Percentiles rank a stretch among this genome's conserved stretches.
phyloP scores from a whole-genome alignment of 2,113 vertebrate genomes.

The Serinus canaria region DNA sequence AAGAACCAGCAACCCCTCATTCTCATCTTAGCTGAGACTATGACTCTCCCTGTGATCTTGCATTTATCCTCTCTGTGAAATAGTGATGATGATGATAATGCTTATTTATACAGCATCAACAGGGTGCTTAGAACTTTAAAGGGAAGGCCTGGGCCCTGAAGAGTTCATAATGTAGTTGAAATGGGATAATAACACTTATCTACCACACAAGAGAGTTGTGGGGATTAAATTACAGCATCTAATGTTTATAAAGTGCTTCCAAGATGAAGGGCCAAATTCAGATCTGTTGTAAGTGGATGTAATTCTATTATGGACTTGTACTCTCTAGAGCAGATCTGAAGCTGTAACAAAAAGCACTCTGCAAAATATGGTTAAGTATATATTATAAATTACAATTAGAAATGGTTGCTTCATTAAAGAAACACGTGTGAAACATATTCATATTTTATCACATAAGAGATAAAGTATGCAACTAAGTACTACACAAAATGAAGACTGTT shows the following conservation, averaged over 20 bases:
- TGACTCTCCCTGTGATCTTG: constrained; percentile 58
- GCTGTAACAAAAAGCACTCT: constrained; percentile 48
- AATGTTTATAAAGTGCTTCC: constrained; percentile 68
- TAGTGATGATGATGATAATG: constrained; percentile 62
- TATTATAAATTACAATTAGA: background rate
- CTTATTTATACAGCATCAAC: constrained; percentile 67
- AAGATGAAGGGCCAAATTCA: constrained; percentile 71
- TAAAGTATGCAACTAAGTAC: background rate
- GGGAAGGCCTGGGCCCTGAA: constrained; percentile 58
- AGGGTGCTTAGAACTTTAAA: constrained; percentile 64
- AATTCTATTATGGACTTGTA: constrained; percentile 61
- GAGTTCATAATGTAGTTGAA: constrained; percentile 64
- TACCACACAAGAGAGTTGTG: constrained; percentile 58
- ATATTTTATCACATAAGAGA: background rate
- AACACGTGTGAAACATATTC: background rate
- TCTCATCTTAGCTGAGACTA: constrained; percentile 35
- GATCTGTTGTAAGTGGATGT: constrained; percentile 58
- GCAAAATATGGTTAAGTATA: constrained; percentile 50
- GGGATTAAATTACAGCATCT: constrained; percentile 64
- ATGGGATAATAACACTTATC: constrained; percentile 71
- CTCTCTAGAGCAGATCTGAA: constrained; percentile 57
- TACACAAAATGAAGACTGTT: background rate
- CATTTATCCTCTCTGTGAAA: constrained; percentile 65
- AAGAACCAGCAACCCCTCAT: constrained; percentile 37
- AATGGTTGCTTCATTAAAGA: constrained; percentile 8